Conservation (phyloP, 2,888 invertebrate genomes). For the Melinaea menophilus region DNA sequence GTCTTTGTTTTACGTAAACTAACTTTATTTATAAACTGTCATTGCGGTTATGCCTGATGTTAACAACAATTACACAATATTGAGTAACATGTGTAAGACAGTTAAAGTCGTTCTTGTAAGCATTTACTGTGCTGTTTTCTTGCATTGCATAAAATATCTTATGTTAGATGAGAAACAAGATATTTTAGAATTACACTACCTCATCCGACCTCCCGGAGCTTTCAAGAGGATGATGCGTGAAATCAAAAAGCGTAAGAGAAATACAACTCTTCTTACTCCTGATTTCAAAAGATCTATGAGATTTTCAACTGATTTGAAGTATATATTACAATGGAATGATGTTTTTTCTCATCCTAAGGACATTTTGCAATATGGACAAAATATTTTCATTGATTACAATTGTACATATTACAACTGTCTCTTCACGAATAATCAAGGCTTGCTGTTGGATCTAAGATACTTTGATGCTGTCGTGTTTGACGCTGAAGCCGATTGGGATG, state of each 20-base stretch:
- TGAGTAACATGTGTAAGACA: constrained; percentile 48
- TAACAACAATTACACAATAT: too few species aligned
- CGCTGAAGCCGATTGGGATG: constrained; percentile 56
- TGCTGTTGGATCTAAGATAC: constrained; percentile 48
- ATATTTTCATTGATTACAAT: constrained; percentile 46
- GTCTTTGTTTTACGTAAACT: too few species aligned
- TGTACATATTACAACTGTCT: constrained; percentile 67
- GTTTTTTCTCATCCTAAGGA: constrained; percentile 41
- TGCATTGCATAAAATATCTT: constrained; percentile 43
- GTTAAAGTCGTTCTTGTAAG: constrained; percentile 42
- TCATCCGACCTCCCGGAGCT: constrained; percentile 34
- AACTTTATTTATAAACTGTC: too few species aligned
- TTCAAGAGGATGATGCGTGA: constrained; percentile 39
- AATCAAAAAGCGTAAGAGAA: constrained; percentile 37
- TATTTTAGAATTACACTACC: constrained; percentile 48
- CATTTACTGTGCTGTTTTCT: constrained; percentile 43
- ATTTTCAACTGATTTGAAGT: constrained; percentile 54
- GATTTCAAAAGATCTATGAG: constrained; percentile 41
- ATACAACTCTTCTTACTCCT: constrained; percentile 33
- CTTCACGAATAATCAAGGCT: constrained; percentile 51
- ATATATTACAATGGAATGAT: constrained; percentile 51
- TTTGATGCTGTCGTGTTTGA: constrained; percentile 77
- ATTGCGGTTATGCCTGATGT: too few species aligned
- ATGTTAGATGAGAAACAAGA: constrained; percentile 34
- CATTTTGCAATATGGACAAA: constrained; percentile 45